These are phyloP conservation scores for Misgurnus anguillicaudatus DNA, from an alignment of 2,113 vertebrate species.

Conservation along the genomic window DNA sequence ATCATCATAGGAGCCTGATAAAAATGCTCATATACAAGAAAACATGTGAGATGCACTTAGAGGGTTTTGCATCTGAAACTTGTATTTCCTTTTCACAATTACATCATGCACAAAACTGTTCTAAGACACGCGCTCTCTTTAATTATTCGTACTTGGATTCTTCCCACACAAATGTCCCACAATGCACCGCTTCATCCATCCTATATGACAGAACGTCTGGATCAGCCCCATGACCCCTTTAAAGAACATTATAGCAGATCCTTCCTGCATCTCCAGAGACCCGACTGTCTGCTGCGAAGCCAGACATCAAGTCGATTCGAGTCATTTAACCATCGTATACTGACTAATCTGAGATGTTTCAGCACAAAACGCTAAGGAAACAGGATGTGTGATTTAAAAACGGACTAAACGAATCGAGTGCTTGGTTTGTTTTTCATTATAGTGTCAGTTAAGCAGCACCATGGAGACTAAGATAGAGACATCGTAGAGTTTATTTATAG, in stretches of 20 bases:
- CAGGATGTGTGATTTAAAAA: constrained; percentile 17
- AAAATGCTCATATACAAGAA: too few species aligned
- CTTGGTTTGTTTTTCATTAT: neutral
- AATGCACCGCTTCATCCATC: neutral
- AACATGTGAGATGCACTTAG: too few species aligned
- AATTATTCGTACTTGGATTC: neutral
- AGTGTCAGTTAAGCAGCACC: neutral
- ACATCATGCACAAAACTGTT: neutral
- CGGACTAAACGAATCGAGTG: neutral
- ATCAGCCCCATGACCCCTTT: constrained; percentile 8
- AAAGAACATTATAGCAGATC: neutral
- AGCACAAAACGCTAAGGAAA: neutral
- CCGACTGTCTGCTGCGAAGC: neutral
- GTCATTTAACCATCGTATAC: neutral
- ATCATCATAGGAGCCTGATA: too few species aligned
- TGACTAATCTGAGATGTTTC: neutral
- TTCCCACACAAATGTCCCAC: neutral
- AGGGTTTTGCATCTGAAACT: too few species aligned
- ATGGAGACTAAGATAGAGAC: neutral
- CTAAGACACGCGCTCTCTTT: neutral
- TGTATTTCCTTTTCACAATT: too few species aligned
- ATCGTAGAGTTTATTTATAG: constrained; percentile 15
- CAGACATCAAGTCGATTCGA: neutral
- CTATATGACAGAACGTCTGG: neutral
- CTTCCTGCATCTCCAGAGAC: neutral